Percentiles rank a stretch among this genome's conserved stretches.
Conservation (phyloP, 2,797 vertebrate species). For the Anabacerthia variegaticeps region DNA sequence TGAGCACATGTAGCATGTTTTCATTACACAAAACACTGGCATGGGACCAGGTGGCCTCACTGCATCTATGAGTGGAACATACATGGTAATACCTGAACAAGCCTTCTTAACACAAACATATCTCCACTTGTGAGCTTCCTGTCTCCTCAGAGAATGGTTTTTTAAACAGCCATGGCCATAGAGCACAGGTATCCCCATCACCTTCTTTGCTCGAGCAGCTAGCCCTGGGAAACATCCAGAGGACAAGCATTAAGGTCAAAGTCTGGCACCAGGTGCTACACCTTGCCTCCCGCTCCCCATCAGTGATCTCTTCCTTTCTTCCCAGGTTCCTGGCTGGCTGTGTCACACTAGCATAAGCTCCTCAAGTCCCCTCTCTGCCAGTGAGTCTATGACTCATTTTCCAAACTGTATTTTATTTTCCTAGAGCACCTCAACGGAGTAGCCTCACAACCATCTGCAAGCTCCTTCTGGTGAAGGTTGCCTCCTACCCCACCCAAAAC, state of each 20-base stretch:
- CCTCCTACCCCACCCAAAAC: neutral
- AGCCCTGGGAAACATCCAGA: neutral
- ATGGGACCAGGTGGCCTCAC: neutral
- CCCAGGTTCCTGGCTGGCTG: neutral
- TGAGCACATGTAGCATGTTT: neutral
- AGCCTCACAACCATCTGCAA: neutral
- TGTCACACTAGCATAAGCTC: neutral
- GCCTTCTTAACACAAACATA: neutral
- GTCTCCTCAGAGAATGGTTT: neutral
- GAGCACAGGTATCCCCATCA: neutral
- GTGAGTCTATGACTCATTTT: neutral
- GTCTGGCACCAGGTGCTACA: fast-evolving
- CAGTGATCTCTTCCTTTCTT: neutral
- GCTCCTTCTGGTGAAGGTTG: neutral
- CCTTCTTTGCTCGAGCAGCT: neutral
- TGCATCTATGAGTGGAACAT: neutral
- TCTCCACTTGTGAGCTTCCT: neutral
- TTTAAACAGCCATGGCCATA: neutral
- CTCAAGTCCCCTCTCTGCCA: neutral
- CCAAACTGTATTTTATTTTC: neutral
- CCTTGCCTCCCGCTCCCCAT: neutral
- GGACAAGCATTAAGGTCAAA: neutral
- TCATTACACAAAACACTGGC: neutral
- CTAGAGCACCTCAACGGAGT: neutral
- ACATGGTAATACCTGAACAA: neutral